A percentile compares a stretch with the other conserved stretches of the same genome.
Evolutionary conservation across 2,797 vertebrate species (phyloP).

Genomic region (Psittacula derbiana): DNA sequence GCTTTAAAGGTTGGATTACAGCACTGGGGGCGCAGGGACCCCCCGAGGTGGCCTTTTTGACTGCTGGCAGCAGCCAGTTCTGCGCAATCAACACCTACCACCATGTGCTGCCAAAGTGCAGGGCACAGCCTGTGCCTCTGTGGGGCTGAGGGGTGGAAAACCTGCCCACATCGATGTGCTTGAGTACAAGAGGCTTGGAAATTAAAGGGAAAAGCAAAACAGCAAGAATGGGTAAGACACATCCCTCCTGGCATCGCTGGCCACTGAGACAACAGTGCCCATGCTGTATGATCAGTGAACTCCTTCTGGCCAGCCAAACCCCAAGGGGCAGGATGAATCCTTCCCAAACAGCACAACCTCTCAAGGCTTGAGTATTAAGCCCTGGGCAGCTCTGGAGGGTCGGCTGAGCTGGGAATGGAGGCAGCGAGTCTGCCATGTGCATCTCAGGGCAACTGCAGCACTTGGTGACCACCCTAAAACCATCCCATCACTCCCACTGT

Average conservation of each 20-base stretch:
- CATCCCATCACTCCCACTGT: neutral
- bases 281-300: rapidly evolving
- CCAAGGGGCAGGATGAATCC: neutral
- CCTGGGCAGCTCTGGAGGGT: neutral
- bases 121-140: neutral
- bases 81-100: neutral
- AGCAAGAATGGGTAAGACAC: rapidly evolving
- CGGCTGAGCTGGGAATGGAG: neutral
- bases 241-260: neutral
- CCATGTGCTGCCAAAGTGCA: rapidly evolving
- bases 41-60: neutral
- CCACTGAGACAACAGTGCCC: neutral
- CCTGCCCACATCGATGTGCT: neutral
- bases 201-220: neutral
- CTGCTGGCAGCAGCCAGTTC: neutral
- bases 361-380: neutral
- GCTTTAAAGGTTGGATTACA: constrained; percentile 23
- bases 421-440: neutral
- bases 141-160: neutral
- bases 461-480: neutral
- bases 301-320: neutral
- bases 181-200: neutral
- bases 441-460: neutral
- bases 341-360: neutral
- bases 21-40: neutral